Conservation (phyloP, 2,113 vertebrate species). For the Ondatra zibethicus region DNA sequence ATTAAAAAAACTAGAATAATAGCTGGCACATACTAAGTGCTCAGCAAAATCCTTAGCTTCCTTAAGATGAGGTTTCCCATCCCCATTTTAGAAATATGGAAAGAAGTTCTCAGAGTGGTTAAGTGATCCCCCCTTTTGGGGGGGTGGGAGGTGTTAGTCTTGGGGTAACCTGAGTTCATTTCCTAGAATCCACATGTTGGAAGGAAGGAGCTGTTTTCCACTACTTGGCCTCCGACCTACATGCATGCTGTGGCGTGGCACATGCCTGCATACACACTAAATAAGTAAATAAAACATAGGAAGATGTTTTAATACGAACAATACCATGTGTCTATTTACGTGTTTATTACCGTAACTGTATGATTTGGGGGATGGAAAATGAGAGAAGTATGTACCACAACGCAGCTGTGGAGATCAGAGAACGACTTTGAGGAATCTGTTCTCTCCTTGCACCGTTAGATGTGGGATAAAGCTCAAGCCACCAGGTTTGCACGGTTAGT, state of each 20-base stretch:
- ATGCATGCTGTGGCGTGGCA: not conserved
- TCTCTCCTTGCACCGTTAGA: not conserved
- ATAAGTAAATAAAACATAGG: not conserved
- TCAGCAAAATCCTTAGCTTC: not conserved
- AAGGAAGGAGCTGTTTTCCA: not conserved
- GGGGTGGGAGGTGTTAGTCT: not conserved
- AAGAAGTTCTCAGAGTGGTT: not conserved
- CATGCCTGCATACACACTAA: not conserved
- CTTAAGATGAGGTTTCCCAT: constrained; percentile 26
- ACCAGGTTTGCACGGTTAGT: too few species aligned
- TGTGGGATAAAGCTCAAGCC: not conserved
- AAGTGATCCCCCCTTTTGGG: not conserved
- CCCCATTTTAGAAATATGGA: constrained; percentile 33
- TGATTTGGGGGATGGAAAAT: not conserved
- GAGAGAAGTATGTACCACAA: too few species aligned
- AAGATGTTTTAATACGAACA: not conserved
- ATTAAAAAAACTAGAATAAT: not conserved
- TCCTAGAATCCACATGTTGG: not conserved
- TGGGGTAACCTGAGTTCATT: not conserved
- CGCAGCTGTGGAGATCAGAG: not conserved
- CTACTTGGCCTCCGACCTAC: not conserved
- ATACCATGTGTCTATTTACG: not conserved
- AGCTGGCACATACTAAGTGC: not conserved
- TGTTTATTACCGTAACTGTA: not conserved
- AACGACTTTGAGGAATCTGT: not conserved